These are phyloP conservation scores for Acleris sparsana DNA, from an alignment of 2,888 invertebrate genomes.

Conservation along the genomic window DNA sequence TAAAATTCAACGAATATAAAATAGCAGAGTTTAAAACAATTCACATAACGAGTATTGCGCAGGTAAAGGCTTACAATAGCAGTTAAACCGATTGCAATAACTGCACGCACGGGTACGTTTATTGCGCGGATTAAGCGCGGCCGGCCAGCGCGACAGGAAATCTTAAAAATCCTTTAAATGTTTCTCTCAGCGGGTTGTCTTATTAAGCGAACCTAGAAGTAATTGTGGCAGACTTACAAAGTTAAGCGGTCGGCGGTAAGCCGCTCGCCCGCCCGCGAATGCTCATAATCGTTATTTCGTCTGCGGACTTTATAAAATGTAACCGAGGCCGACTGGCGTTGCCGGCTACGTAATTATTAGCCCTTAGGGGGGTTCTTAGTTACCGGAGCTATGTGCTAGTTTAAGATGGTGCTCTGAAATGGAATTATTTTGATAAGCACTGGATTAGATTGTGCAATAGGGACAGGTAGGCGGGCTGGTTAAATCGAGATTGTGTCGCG, in stretches of 20 bases:
- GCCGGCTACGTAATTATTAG: constrained; percentile 46
- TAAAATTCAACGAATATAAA: background rate
- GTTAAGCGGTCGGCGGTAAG: constrained; percentile 75
- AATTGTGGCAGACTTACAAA: constrained; percentile 79
- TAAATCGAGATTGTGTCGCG: background rate
- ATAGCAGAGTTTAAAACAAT: constrained; percentile 45
- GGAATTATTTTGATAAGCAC: constrained; percentile 28
- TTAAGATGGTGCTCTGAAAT: constrained; percentile 31
- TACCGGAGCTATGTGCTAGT: constrained; percentile 34
- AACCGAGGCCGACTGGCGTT: constrained; percentile 57
- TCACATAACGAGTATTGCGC: constrained; percentile 50
- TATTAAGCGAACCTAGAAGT: constrained; percentile 74
- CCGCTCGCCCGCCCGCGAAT: constrained; percentile 61
- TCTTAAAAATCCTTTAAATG: constrained; percentile 70
- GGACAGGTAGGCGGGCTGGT: constrained; percentile 20
- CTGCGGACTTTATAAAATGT: constrained; percentile 79
- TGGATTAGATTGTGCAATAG: constrained; percentile 27
- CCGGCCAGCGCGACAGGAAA: constrained; percentile 53
- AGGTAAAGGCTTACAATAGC: constrained; percentile 56
- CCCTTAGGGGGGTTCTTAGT: constrained; percentile 39
- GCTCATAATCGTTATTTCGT: constrained; percentile 80
- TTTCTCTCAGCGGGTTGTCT: constrained; percentile 61
- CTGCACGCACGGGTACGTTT: constrained; percentile 71
- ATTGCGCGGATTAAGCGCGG: constrained; percentile 71
- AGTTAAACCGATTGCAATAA: constrained; percentile 70